A percentile compares a stretch with the other conserved stretches of the same genome.
These are phyloP conservation scores for Hiodon alosoides DNA, from an alignment of 2,113 vertebrate species.

Conservation along the genomic window DNA sequence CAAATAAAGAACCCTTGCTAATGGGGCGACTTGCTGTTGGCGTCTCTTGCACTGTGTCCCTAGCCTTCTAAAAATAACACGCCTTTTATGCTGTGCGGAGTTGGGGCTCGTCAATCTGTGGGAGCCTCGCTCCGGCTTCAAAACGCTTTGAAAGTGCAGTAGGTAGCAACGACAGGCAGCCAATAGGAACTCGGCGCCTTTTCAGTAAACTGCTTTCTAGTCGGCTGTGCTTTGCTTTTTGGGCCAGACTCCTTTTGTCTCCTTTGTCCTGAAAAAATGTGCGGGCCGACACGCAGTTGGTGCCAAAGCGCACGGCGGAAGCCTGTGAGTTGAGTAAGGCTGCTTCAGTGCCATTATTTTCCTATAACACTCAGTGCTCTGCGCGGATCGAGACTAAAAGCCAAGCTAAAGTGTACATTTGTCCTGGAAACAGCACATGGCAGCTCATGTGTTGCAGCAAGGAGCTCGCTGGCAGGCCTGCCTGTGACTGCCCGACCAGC, in stretches of 20 bases:
- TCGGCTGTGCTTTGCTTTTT: conserved; percentile 15
- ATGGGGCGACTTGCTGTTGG: conserved; percentile 42
- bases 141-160: conserved; percentile 22
- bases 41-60: conserved; percentile 21
- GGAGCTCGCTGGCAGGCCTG: not conserved
- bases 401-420: conserved; percentile 14
- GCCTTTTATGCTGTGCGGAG: conserved; percentile 30
- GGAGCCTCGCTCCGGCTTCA: not conserved
- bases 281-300: not conserved
- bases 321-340: conserved; percentile 32
- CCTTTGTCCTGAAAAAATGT: conserved; percentile 12
- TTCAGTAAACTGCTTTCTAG: conserved; percentile 9
- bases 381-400: no score
- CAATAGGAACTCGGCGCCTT: conserved; percentile 9
- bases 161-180: not conserved
- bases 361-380: conserved; percentile 16
- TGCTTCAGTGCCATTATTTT: conserved; percentile 24
- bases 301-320: not conserved
- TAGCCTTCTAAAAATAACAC: conserved; percentile 28
- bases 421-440: not conserved
- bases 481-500: not conserved
- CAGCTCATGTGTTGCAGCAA: not conserved
- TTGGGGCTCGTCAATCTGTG: conserved; percentile 4
- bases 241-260: conserved; percentile 29
- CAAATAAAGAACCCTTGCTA: conserved; percentile 39